Percentiles rank a stretch among this genome's conserved stretches.
These are phyloP conservation scores for Stenchaetothrips biformis DNA, from an alignment of 2,888 invertebrate genomes.

Conservation along the genomic window DNA sequence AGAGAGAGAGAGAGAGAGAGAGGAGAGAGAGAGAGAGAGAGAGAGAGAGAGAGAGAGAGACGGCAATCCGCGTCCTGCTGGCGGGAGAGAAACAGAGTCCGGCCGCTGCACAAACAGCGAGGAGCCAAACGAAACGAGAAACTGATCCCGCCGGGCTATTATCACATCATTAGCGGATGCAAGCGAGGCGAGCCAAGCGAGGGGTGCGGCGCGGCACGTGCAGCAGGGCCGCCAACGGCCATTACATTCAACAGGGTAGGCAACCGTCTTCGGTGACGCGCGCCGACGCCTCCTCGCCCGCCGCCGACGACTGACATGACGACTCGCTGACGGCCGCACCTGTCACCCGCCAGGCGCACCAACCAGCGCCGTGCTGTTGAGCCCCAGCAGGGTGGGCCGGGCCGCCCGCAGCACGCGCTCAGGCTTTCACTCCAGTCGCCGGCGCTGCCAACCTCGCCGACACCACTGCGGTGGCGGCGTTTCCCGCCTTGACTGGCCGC, in stretches of 20 bases:
- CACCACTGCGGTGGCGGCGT: too few species aligned
- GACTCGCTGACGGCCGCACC: too few species aligned
- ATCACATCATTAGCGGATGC: constrained; percentile 9
- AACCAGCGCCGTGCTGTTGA: too few species aligned
- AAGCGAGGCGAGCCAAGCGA: background rate
- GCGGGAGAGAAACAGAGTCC: background rate
- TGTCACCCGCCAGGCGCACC: too few species aligned
- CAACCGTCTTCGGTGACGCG: background rate
- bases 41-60: constrained; percentile 11
- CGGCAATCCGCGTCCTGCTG: constrained; percentile 20
- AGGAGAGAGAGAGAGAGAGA: background rate
- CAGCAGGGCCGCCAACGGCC: too few species aligned
- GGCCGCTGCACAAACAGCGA: background rate
- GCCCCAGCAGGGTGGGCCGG: too few species aligned
- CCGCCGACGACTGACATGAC: too few species aligned
- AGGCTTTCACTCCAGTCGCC: too few species aligned
- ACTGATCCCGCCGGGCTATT: constrained; percentile 4
- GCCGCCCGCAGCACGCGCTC: too few species aligned
- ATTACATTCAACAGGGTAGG: background rate
- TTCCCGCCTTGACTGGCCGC: too few species aligned
- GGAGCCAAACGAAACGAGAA: background rate
- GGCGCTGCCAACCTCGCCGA: too few species aligned
- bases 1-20: background rate
- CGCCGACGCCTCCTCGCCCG: background rate
- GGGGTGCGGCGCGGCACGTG: background rate